These are phyloP conservation scores for Harpalus rufipes DNA, from an alignment of 2,888 invertebrate genomes.

Conservation along the genomic window DNA sequence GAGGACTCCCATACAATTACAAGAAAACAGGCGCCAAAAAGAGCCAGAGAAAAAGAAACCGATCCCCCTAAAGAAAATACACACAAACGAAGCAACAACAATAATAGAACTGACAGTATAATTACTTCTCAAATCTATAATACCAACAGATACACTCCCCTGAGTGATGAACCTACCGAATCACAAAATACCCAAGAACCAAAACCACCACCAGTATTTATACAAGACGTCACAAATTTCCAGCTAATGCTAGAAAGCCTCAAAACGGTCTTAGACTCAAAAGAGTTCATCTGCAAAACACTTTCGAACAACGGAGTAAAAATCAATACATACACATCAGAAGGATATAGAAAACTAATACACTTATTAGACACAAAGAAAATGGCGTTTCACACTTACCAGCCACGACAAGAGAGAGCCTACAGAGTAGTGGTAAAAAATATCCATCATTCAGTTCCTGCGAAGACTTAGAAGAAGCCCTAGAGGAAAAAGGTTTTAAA, in stretches of 20 bases:
- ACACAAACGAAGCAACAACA: no score
- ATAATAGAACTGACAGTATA: no score
- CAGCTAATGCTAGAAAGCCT: no score
- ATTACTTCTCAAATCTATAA: no score
- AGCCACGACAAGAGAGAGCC: constrained; percentile 4
- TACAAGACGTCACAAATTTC: no score
- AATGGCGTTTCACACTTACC: constrained; percentile 3
- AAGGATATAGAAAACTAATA: no score
- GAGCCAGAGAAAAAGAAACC: neutral
- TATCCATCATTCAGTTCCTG: constrained; percentile 33
- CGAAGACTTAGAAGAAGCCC: constrained; percentile 57
- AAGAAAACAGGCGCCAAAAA: neutral
- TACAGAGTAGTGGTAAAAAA: no score
- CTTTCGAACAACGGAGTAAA: neutral
- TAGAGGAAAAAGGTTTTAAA: constrained; percentile 52
- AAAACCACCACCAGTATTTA: no score
- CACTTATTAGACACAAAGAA: neutral
- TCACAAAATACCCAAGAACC: no score
- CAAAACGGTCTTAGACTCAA: no score
- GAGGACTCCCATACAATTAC: neutral
- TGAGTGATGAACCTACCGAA: no score
- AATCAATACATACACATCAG: neutral
- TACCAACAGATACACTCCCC: no score
- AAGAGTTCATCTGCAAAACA: constrained; percentile 15
- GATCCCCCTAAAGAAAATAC: neutral